These are phyloP conservation scores for Megaustenia siamemsis DNA, from an alignment of 2,888 invertebrate genomes.

Conservation along the genomic window DNA sequence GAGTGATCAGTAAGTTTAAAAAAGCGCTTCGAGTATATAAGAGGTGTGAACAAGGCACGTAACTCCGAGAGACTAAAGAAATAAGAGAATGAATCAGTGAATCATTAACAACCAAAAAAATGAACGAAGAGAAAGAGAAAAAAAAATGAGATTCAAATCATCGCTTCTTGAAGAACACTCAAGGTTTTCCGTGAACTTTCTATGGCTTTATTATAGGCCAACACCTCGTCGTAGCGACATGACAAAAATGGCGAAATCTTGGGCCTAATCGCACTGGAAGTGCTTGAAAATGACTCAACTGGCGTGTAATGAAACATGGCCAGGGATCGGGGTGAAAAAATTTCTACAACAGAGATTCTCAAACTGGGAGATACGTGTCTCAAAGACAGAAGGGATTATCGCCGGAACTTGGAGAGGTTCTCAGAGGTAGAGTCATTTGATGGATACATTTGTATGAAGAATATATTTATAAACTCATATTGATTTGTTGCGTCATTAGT, in stretches of 20 bases:
- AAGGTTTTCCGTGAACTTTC: slow-evolving; percentile 9
- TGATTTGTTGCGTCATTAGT: no score
- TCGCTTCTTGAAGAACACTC: slow-evolving; percentile 7
- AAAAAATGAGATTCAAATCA: not conserved
- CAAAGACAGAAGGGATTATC: no score
- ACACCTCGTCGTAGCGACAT: not conserved
- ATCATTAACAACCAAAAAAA: not conserved
- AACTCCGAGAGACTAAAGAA: not conserved
- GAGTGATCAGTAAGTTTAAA: no score
- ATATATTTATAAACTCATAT: no score
- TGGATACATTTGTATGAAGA: no score
- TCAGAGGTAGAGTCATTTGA: no score
- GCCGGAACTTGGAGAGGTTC: no score
- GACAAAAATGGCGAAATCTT: slow-evolving; percentile 1
- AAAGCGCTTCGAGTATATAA: no score
- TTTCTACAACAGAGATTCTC: no score
- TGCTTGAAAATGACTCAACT: slow-evolving; percentile 44
- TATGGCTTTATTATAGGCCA: not conserved
- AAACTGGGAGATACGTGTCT: no score
- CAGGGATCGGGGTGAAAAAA: not conserved
- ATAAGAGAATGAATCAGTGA: not conserved
- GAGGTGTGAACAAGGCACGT: not conserved
- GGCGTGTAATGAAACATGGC: slow-evolving; percentile 32
- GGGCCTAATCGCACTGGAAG: slow-evolving; percentile 28
- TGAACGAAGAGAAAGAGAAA: not conserved